Percentiles rank a stretch among this genome's conserved stretches.
phyloP scores from a whole-genome alignment of 2,888 invertebrate genomes.

The Nomada goodeniana region DNA sequence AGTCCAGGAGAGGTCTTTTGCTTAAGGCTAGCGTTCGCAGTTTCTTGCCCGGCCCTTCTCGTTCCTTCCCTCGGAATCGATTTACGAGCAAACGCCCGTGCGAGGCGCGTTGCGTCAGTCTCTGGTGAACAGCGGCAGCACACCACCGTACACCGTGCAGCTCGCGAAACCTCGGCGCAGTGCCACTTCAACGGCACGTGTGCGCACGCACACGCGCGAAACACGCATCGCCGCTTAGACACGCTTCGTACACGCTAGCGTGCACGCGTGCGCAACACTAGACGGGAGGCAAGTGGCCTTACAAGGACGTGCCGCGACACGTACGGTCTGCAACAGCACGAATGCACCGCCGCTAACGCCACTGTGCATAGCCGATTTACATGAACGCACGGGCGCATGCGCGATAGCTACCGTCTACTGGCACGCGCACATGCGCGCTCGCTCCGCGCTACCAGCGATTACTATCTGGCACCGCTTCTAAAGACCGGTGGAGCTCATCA shows the following conservation, averaged over 20 bases:
- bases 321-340: conserved; percentile 62
- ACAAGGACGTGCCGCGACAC: conserved; percentile 82
- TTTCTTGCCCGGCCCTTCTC: conserved; percentile 65
- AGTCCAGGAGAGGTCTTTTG: conserved; percentile 64
- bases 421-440: conserved; percentile 47
- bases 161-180: conserved; percentile 38
- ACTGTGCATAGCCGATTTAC: conserved; percentile 62
- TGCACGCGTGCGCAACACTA: conserved; percentile 65
- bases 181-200: conserved; percentile 56
- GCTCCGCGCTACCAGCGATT: background rate
- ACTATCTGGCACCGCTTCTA: conserved; percentile 1
- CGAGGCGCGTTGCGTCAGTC: conserved; percentile 68
- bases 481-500: background rate
- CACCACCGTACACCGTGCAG: conserved; percentile 13
- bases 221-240: conserved; percentile 50
- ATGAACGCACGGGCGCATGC: conserved; percentile 45
- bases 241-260: conserved; percentile 37
- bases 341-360: conserved; percentile 56
- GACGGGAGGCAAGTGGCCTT: conserved; percentile 82
- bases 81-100: conserved; percentile 74
- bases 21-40: conserved; percentile 63
- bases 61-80: conserved; percentile 72
- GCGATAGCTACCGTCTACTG: conserved; percentile 36
- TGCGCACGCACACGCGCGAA: conserved; percentile 38
- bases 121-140: conserved; percentile 28